Evolutionary conservation across 2,888 invertebrate genomes (phyloP), one percentile per base, ranked within the genome.

Genomic region (Ophion obscuratus): DNA sequence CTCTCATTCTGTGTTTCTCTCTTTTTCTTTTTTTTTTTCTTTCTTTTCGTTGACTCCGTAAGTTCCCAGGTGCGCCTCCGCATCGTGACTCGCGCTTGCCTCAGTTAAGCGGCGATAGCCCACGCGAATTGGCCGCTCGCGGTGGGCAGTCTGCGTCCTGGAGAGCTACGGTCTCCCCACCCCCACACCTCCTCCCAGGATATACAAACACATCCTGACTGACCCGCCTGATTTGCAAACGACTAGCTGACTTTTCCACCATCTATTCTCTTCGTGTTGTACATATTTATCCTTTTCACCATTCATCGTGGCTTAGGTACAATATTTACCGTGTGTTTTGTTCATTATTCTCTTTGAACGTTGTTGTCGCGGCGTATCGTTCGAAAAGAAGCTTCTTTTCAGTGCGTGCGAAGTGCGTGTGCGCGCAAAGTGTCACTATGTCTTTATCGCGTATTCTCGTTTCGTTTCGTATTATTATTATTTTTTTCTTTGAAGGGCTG

Each of bases 61-160:
- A 83, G 76, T 61, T 86, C 89, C 89, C 91, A 91, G 92, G 91
- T 91, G 90, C 90, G 91, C 90, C 91, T 86, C 88, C 90, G 83
- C 85, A 86, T 83, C 88, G 87, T 82, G 86, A 87, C 88, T 88
- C 84, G 88, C 89, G 87, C 87, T 89, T 84, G 80, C 57, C 73
- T 91, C 90, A 89, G 91, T 91, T 90, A 87, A 89, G 87, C 88
- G 85, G 91, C 89, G 89, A 73, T 84, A 88, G 86, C 87, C 88
- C 87, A 87, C 87, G 88, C 88, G 88, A 88, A 85, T 85, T 73
- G 87, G 81, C 87, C 84, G 82, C 70, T 83, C 81, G 57, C 70
- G 64, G 83, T 83, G 83, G 81, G 62, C 83, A 64, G 78, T 84
- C 68, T 67, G 77, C 78, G 81, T 86, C 78, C 84, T 79, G 83